Conservation (phyloP, 1,140 invertebrate genomes). For the Choristoneura fumiferana region DNA sequence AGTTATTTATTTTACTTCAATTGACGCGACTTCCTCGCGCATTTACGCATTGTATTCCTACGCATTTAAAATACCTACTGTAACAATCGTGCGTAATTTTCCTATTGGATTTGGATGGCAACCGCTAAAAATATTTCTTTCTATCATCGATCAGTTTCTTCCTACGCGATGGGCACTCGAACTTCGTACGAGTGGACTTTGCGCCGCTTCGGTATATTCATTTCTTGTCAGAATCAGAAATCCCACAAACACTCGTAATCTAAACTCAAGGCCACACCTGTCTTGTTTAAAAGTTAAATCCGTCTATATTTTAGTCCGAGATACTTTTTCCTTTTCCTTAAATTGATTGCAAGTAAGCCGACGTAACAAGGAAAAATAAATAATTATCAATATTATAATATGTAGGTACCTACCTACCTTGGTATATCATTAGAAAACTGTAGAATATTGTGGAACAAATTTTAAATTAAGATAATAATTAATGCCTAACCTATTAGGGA, state of each 20-base stretch:
- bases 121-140: constrained; percentile 11
- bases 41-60: no score
- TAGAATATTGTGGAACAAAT: no score
- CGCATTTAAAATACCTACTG: not conserved
- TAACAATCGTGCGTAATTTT: no score
- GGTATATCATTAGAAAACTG: no score
- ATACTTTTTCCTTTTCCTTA: not conserved
- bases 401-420: no score
- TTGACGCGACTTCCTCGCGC: not conserved
- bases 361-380: no score
- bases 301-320: not conserved
- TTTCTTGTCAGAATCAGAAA: constrained; percentile 7
- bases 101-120: not conserved
- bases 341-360: no score
- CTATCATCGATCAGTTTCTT: constrained; percentile 12
- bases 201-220: not conserved
- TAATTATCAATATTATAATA: no score
- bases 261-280: not conserved
- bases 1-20: not conserved
- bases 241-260: constrained; percentile 1
- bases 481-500: no score
- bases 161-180: constrained; percentile 7
- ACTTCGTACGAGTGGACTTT: constrained; percentile 12
- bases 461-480: no score
- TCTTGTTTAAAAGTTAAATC: constrained; percentile 1